phyloP scores from a whole-genome alignment of 2,113 vertebrate species.

The Lycaon pictus region DNA sequence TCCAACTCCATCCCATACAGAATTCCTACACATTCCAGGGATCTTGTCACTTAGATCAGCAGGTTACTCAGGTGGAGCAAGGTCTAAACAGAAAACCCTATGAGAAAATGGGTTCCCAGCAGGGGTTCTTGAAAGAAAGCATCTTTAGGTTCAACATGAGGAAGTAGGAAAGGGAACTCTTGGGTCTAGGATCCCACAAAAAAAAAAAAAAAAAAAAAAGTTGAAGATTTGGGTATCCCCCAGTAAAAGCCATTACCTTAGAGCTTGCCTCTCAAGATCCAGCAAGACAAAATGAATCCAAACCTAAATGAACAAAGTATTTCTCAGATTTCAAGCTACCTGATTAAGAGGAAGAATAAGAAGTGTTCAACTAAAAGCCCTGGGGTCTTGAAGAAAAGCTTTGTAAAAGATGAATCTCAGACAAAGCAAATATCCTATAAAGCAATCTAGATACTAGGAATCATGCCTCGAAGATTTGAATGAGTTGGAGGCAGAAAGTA shows the following conservation, averaged over 20 bases:
- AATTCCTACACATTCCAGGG: not conserved
- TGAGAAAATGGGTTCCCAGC: not conserved
- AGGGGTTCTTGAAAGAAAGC: too few species aligned
- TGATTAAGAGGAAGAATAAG: not conserved
- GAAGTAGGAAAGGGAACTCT: not conserved
- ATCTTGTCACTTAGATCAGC: not conserved
- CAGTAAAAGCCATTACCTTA: not conserved
- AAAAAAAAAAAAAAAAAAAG: not conserved
- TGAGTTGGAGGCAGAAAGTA: not conserved
- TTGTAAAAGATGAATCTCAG: not conserved
- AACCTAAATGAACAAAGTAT: not conserved
- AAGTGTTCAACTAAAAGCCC: not conserved
- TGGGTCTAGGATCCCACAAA: not conserved
- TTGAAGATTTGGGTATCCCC: not conserved
- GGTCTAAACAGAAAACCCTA: not conserved
- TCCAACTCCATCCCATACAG: not conserved
- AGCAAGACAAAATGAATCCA: not conserved
- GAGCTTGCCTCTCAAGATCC: not conserved
- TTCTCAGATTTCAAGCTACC: not conserved
- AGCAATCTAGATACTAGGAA: not conserved
- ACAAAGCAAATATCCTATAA: not conserved
- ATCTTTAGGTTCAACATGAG: not conserved
- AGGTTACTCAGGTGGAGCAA: not conserved
- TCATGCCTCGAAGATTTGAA: not conserved
- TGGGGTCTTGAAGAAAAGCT: not conserved